A percentile compares a stretch with the other conserved stretches of the same genome.
phyloP scores from a whole-genome alignment of 2,888 invertebrate genomes.

The Barypeithes pellucidus region DNA sequence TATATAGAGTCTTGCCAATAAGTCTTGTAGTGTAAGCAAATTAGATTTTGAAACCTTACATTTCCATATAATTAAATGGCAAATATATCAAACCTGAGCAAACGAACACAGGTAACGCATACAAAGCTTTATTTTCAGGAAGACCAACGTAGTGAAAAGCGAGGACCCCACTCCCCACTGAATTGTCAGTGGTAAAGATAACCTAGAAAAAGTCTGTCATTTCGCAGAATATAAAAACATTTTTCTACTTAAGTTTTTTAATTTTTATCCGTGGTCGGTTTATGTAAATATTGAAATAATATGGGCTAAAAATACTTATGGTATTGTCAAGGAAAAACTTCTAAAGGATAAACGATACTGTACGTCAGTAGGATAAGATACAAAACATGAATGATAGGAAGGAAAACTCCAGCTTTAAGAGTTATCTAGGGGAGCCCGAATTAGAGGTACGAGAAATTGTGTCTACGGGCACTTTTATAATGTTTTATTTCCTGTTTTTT shows the following conservation, averaged over 20 bases:
- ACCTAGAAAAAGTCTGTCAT: conserved; percentile 29
- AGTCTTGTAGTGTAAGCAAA: no score
- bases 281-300: conserved; percentile 28
- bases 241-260: conserved; percentile 8
- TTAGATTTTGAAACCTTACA: no score
- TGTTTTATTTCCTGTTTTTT: conserved; percentile 53
- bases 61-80: no score
- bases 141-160: conserved; percentile 1
- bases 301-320: conserved; percentile 39
- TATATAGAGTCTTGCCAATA: no score
- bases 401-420: conserved; percentile 68
- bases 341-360: conserved; percentile 18
- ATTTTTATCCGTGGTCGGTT: conserved; percentile 13
- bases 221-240: conserved; percentile 20
- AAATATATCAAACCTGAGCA: no score
- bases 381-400: conserved; percentile 63
- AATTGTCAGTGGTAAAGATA: not conserved
- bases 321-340: conserved; percentile 7
- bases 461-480: conserved; percentile 10
- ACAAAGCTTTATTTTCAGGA: conserved; percentile 1
- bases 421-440: conserved; percentile 67
- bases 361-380: not conserved
- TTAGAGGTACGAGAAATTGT: conserved; percentile 63
- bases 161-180: not conserved
- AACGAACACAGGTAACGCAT: not conserved